Conservation (phyloP, 2,797 vertebrate species). For the Notolepis coatsorum region DNA sequence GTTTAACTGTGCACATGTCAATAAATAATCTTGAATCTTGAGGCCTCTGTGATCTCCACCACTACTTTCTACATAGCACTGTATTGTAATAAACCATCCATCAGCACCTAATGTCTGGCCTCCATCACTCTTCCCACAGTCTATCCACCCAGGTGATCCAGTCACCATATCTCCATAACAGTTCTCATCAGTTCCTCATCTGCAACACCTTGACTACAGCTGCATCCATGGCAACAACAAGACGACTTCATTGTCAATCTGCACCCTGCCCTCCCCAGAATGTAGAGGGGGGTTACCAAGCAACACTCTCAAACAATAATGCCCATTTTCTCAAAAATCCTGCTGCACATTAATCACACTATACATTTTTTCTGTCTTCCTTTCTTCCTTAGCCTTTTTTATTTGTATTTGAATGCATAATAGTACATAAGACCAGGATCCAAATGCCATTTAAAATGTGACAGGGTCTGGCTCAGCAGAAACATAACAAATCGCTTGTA, state of each 20-base stretch:
- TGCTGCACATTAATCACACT: conserved; percentile 24
- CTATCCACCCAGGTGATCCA: too few relatives aligned
- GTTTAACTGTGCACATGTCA: too few relatives aligned
- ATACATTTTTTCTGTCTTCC: conserved; percentile 3
- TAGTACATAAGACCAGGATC: conserved; percentile 25
- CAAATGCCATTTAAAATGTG: conserved; percentile 42
- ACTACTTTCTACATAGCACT: too few relatives aligned
- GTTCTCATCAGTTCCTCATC: conserved; percentile 51
- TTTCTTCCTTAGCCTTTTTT: conserved; percentile 1
- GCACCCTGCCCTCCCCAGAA: conserved; percentile 34
- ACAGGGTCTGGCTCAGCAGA: conserved; percentile 29
- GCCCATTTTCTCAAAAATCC: conserved; percentile 34
- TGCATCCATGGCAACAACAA: conserved; percentile 44
- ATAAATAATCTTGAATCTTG: too few relatives aligned
- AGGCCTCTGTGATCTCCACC: too few relatives aligned
- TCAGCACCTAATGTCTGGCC: too few relatives aligned
- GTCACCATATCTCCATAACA: conserved; percentile 32
- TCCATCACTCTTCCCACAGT: too few relatives aligned
- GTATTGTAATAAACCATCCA: too few relatives aligned
- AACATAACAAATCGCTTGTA: conserved; percentile 55
- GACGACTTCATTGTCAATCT: conserved; percentile 42
- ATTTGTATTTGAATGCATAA: conserved; percentile 21
- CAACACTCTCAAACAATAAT: conserved; percentile 46
- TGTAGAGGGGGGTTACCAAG: conserved; percentile 37
- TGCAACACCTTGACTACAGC: conserved; percentile 39